Evolutionary conservation across 2,888 invertebrate genomes (phyloP), one percentile per base, ranked within the genome.

Genomic region (Disparrhopalites patrizii): DNA sequence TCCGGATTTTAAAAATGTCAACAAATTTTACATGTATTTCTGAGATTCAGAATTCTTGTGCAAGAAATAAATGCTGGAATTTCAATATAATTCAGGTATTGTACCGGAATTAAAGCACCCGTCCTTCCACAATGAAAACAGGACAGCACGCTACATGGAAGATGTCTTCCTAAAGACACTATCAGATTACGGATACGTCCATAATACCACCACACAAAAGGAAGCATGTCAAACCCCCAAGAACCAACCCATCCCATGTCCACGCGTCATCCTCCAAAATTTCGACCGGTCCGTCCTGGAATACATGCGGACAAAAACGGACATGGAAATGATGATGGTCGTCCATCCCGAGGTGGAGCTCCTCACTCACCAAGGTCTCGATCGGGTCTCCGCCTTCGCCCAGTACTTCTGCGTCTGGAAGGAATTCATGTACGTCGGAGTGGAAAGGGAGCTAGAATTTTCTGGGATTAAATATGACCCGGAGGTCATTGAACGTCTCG

Each of bases 71-170:
- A n/a, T n/a, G n/a, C n/a, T n/a, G n/a, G n/a, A n/a, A n/a, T n/a
- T n/a, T n/a, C n/a, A n/a, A 36, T 36, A 15, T 36, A 10, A 36
- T 36, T 36, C 38, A 68, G 69, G 69, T 25, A 60, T 69, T 3
- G 68, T 69, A 27, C 69, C 69, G 18, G 69, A 69, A 47, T 13
- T 69, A 18, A 68, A 68, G 47, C 62, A 68, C 43, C 63, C 69
- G 1, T 28, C 38, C 27, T 66, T 60, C 20, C 69, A 69, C 25
- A 69, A 69, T 23, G 38, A 13, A 56, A 7, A 61, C 4, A 5
- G 36, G 13, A 0, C 15, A 1, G 31, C 40, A 30, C 18, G 60
- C 27, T 68, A 36, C 28, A 68, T 69, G 66, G 69, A 69, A 33
- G 23, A 62, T n/a, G 1, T n/a, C 20, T 15, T 68, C 18, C 40